These are phyloP conservation scores for Crotophaga sulcirostris DNA, from an alignment of 2,113 vertebrate species.

Conservation along the genomic window DNA sequence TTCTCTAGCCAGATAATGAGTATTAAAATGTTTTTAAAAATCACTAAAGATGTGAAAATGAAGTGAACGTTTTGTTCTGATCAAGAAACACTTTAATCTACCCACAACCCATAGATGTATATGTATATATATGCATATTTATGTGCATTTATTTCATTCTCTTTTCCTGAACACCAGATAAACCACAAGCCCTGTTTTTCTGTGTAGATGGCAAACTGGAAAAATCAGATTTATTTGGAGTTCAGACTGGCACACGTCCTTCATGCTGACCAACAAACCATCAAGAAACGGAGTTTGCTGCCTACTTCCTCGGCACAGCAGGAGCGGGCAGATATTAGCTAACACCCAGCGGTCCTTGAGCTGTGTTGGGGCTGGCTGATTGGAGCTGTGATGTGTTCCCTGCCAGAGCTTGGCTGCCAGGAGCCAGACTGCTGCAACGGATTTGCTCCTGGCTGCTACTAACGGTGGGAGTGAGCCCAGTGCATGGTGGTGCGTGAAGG, in stretches of 20 bases:
- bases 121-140: not conserved
- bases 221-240: not conserved
- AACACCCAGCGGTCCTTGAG: not conserved
- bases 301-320: accelerated
- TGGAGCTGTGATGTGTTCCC: not conserved
- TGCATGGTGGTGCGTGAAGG: not conserved
- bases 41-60: not conserved
- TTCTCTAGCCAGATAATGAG: not conserved
- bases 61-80: not conserved
- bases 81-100: not conserved
- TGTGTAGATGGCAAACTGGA: not conserved
- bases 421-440: accelerated
- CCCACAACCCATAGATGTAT: not conserved
- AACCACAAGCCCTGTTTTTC: not conserved
- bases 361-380: accelerated
- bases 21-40: not conserved
- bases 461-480: not conserved
- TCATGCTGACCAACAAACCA: not conserved
- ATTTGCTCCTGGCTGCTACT: not conserved
- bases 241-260: not conserved
- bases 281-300: not conserved
- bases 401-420: not conserved
- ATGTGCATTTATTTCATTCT: not conserved
- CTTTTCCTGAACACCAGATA: not conserved
- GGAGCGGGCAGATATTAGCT: not conserved